phyloP scores from a whole-genome alignment of 2,113 vertebrate species.

The Sterrhoptilus dennistouni region DNA sequence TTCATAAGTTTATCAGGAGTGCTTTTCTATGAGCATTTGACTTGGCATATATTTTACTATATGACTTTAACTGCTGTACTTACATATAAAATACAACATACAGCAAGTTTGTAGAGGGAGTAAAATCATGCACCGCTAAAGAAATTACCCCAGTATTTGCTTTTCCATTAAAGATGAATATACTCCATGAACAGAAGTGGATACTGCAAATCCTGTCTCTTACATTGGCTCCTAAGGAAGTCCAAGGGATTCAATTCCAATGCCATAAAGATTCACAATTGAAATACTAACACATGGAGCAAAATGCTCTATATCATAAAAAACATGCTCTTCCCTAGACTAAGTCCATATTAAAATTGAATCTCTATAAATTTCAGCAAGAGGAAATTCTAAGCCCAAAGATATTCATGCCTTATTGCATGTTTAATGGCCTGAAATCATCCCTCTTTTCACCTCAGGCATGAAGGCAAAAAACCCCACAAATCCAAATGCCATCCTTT shows the following conservation, averaged over 20 bases:
- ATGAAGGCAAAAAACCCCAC: neutral
- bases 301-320: neutral
- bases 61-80: neutral
- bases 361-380: neutral
- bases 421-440: constrained; percentile 1
- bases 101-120: neutral
- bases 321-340: neutral
- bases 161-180: neutral
- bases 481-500: neutral
- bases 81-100: neutral
- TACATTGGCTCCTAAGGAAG: neutral
- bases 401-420: neutral
- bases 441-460: neutral
- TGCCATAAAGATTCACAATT: neutral
- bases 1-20: neutral
- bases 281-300: neutral
- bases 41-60: neutral
- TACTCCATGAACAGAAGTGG: neutral
- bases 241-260: neutral
- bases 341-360: neutral
- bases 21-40: neutral
- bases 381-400: neutral
- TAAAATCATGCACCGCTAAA: neutral
- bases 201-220: neutral
- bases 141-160: neutral